Percentiles rank a stretch among this genome's conserved stretches.
Evolutionary conservation across 2,797 vertebrate genomes (phyloP).

Genomic region (Notoglanidium macrostoma): DNA sequence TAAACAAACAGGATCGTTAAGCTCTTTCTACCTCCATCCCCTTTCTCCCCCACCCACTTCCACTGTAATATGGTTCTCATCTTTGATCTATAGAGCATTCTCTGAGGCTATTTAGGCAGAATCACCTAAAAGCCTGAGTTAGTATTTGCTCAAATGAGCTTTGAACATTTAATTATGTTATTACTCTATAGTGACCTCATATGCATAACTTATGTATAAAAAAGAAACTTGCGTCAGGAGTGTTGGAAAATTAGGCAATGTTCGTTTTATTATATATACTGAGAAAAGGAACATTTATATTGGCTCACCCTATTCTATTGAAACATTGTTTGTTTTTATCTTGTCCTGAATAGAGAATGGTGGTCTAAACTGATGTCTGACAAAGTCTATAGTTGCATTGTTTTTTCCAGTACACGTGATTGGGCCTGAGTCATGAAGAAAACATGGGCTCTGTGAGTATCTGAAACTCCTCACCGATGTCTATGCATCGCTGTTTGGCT

Average conservation of each 20-base stretch:
- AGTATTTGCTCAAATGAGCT: not conserved
- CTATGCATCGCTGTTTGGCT: conserved; percentile 96
- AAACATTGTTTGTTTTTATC: not conserved
- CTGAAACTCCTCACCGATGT: conserved; percentile 84
- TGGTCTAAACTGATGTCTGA: not conserved
- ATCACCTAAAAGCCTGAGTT: conserved; percentile 24
- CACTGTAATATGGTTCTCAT: conserved; percentile 32
- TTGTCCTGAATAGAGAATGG: not conserved
- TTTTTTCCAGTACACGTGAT: not conserved
- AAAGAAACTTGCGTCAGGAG: not conserved
- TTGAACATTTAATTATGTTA: not conserved
- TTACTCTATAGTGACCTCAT: not conserved
- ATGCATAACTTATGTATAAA: not conserved
- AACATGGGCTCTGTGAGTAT: not conserved
- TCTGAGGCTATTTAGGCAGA: not conserved
- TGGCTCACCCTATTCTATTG: not conserved
- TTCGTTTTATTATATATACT: not conserved
- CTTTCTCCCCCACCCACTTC: conserved; percentile 33
- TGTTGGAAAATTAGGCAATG: not conserved
- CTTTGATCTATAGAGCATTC: conserved; percentile 35
- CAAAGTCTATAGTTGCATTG: not conserved
- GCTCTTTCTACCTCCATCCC: conserved; percentile 36
- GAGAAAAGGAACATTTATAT: not conserved
- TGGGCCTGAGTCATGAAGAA: not conserved
- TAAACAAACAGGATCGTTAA: conserved; percentile 54